These are phyloP conservation scores for Aphidius ervi DNA, from an alignment of 1,140 invertebrate species.

Conservation along the genomic window DNA sequence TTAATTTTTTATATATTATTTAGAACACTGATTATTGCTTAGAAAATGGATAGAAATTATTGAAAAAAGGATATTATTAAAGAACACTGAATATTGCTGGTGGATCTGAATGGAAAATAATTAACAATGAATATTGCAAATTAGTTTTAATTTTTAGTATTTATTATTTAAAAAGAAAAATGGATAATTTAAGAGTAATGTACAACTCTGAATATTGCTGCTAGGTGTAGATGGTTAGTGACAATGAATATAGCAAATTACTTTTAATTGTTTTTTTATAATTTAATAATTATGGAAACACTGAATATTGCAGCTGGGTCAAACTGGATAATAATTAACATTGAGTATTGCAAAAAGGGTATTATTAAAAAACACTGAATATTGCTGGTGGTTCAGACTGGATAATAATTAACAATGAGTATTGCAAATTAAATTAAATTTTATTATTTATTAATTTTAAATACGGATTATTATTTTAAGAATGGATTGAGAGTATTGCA, in stretches of 20 bases:
- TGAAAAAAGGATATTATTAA: too few species aligned
- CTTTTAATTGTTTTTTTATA: too few species aligned
- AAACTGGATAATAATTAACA: slow-evolving; percentile 1
- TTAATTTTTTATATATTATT: too few species aligned
- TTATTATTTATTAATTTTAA: background rate
- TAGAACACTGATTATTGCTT: background rate
- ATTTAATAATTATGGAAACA: background rate
- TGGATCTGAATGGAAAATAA: slow-evolving; percentile 3
- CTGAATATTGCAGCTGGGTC: background rate
- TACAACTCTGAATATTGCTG: slow-evolving; percentile 6
- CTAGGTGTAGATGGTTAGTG: slow-evolving; percentile 9
- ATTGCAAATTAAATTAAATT: slow-evolving; percentile 3
- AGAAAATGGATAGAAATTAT: too few species aligned
- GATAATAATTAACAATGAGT: slow-evolving; percentile 3
- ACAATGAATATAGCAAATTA: too few species aligned
- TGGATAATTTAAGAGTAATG: too few species aligned
- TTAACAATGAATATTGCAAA: too few species aligned
- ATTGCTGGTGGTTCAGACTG: background rate
- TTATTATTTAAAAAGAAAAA: too few species aligned
- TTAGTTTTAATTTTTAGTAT: too few species aligned
- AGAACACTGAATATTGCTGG: slow-evolving; percentile 6
- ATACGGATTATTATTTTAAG: slow-evolving; percentile 5
- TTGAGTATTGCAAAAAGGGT: slow-evolving; percentile 10
- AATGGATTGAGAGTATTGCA: background rate
- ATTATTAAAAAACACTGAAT: background rate